phyloP scores from a whole-genome alignment of 2,113 vertebrate species.

The Eclectus roratus region DNA sequence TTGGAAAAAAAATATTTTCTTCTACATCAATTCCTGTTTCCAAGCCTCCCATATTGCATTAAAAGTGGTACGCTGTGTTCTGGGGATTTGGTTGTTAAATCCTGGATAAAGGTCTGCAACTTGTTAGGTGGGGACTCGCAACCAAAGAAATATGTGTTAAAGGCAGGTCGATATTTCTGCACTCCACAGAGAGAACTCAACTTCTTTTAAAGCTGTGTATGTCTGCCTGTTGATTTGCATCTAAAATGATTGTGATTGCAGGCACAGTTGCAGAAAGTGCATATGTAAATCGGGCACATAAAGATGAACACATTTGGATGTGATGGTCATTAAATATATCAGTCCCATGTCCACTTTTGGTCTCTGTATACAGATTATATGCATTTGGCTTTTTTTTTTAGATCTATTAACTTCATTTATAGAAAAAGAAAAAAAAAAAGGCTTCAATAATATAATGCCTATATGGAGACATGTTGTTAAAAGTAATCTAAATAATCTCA shows the following conservation, averaged over 20 bases:
- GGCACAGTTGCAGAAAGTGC: slow-evolving; percentile 18
- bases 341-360: not conserved
- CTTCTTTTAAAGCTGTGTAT: not conserved
- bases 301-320: not conserved
- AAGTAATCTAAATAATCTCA: slow-evolving; percentile 62
- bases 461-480: slow-evolving; percentile 23
- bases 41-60: not conserved
- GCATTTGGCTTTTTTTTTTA: not conserved
- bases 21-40: not conserved
- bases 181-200: not conserved
- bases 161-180: not conserved
- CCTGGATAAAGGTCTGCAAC: not conserved
- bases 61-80: not conserved
- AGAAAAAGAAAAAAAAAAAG: not conserved
- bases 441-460: not conserved
- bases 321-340: not conserved
- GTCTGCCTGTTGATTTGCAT: not conserved
- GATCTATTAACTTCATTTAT: not conserved
- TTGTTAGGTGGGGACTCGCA: not conserved
- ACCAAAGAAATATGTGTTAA: not conserved
- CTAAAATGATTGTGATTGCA: not conserved
- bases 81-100: not conserved
- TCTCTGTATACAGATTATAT: not conserved
- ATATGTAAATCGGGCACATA: slow-evolving; percentile 8
- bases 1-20: slow-evolving; percentile 16